Evolutionary conservation across 2,113 vertebrate species (phyloP).

Genomic region (Speoplatyrhinus poulsoni): DNA sequence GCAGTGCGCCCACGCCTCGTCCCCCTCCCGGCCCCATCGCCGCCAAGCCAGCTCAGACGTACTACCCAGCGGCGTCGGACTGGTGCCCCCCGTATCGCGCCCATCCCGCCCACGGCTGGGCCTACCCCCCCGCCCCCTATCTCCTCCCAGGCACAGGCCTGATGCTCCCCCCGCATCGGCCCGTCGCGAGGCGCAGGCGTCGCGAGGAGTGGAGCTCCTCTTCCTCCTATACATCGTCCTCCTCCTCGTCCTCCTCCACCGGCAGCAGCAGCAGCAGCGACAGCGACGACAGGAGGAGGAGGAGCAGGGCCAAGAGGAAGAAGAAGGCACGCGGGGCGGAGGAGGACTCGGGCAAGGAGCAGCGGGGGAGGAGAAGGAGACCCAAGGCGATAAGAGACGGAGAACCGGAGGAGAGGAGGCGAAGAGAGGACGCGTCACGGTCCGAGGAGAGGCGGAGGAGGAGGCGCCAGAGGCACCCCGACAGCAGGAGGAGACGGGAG

Average conservation of each 20-base stretch:
- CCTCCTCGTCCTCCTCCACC: conserved; percentile 61
- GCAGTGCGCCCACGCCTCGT: not conserved
- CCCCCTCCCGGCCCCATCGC: conserved; percentile 15
- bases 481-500: too few species aligned
- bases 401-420: conserved; percentile 44
- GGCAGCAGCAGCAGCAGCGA: conserved; percentile 50
- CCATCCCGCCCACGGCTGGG: conserved; percentile 21
- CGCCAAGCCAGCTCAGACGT: conserved; percentile 23
- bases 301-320: conserved; percentile 35
- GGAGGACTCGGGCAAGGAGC: conserved; percentile 9
- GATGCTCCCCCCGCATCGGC: conserved; percentile 5
- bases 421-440: conserved; percentile 21
- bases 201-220: conserved; percentile 53
- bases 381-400: not conserved
- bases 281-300: conserved; percentile 46
- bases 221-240: conserved; percentile 50
- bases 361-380: conserved; percentile 41
- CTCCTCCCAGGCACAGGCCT: conserved; percentile 6
- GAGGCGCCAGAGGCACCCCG: conserved; percentile 5
- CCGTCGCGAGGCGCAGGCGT: conserved; percentile 30
- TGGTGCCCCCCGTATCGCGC: conserved; percentile 45
- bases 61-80: conserved; percentile 17
- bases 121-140: conserved; percentile 27
- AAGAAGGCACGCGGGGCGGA: conserved; percentile 40
- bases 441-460: conserved; percentile 48